phyloP scores from a whole-genome alignment of 2,797 vertebrate species.

The Cuniculus paca region DNA sequence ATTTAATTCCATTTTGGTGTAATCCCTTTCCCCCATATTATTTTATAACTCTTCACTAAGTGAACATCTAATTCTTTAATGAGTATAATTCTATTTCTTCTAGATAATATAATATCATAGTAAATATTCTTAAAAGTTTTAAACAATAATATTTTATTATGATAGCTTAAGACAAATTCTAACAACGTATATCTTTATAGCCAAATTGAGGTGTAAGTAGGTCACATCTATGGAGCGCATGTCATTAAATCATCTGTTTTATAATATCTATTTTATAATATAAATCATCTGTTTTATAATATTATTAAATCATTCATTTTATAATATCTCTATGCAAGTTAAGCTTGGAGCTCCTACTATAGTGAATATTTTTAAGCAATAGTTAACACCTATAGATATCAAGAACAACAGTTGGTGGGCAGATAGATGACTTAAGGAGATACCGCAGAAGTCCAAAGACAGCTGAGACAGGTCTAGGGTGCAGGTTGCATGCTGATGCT shows the following conservation, averaged over 20 bases:
- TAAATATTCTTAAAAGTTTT: not conserved
- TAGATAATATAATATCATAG: not conserved
- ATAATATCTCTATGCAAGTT: not conserved
- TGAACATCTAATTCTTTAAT: not conserved
- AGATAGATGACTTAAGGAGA: not conserved
- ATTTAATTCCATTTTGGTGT: not conserved
- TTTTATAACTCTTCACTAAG: not conserved
- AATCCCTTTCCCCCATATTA: not conserved
- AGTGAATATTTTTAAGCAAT: slow-evolving; percentile 37
- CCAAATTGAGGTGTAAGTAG: not conserved
- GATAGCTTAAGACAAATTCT: slow-evolving; percentile 6
- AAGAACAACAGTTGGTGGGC: not conserved
- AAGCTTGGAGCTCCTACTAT: not conserved
- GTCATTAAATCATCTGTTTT: not conserved
- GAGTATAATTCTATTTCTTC: not conserved
- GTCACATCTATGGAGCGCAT: not conserved
- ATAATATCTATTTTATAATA: not conserved
- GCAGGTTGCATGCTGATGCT: slow-evolving; percentile 56
- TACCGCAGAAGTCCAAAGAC: slow-evolving; percentile 30
- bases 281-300: not conserved
- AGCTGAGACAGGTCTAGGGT: not conserved
- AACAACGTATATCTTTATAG: not conserved
- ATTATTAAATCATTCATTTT: not conserved
- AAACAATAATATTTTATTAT: slow-evolving; percentile 5
- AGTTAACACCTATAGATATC: not conserved